phyloP scores from a whole-genome alignment of 1,140 invertebrate species.

The Drosophila hydei region DNA sequence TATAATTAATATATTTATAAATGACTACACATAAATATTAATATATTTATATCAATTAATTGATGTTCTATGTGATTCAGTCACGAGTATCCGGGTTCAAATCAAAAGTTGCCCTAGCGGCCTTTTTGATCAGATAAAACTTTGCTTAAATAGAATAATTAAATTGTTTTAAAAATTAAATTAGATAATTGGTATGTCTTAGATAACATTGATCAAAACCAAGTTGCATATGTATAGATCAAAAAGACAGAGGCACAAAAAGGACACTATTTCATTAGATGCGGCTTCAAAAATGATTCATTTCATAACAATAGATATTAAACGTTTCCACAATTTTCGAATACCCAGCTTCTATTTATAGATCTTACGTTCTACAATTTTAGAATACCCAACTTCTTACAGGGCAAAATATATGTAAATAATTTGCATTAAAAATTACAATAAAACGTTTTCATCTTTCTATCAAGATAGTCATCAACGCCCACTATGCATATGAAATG shows the following conservation, averaged over 20 bases:
- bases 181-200: too few species aligned
- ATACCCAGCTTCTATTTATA: too few species aligned
- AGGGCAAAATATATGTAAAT: conserved; percentile 5
- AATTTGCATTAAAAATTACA: conserved; percentile 25
- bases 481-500: conserved; percentile 56
- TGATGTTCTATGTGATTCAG: neutral
- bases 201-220: too few species aligned
- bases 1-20: too few species aligned
- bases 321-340: too few species aligned
- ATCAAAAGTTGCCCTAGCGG: neutral
- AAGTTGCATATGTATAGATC: too few species aligned
- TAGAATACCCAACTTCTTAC: too few species aligned
- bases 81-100: conserved; percentile 4
- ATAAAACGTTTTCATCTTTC: conserved; percentile 18
- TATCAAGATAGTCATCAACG: conserved; percentile 46
- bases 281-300: neutral
- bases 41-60: neutral
- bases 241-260: neutral
- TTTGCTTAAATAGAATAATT: neutral
- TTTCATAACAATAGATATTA: neutral
- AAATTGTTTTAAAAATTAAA: too few species aligned
- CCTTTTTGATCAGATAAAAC: neutral
- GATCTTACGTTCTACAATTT: too few species aligned
- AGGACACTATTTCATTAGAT: neutral
- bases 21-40: neutral